Percentiles rank a stretch among this genome's conserved stretches.
Evolutionary conservation across 2,888 invertebrate genomes (phyloP).

Genomic region (Drosophila borborema): DNA sequence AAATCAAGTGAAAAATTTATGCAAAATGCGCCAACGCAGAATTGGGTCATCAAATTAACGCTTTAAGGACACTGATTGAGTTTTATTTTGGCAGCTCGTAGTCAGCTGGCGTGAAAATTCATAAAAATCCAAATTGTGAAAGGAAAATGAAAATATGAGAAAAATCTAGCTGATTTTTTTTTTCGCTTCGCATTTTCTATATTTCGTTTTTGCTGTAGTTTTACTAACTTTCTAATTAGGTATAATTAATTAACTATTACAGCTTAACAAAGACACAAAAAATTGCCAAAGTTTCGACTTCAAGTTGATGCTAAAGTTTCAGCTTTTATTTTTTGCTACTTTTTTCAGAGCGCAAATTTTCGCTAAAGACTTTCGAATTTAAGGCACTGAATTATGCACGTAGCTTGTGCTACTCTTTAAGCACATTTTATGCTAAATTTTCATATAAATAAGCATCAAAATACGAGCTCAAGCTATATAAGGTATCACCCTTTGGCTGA

Average conservation of each 20-base stretch:
- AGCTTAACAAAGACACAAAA: not conserved
- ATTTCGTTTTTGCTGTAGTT: no score
- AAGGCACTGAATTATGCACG: not conserved
- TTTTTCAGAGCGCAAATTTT: not conserved
- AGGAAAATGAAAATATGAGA: not conserved
- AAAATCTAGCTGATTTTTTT: not conserved
- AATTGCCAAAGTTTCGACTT: not conserved
- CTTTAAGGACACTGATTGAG: conserved; percentile 11
- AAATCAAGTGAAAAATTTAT: conserved; percentile 75
- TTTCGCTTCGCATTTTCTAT: not conserved
- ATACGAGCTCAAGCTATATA: not conserved
- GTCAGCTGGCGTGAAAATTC: not conserved
- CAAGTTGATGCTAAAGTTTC: not conserved
- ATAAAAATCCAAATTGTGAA: not conserved
- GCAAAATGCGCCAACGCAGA: conserved; percentile 49
- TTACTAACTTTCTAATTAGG: not conserved
- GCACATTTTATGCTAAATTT: not conserved
- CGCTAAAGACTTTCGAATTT: not conserved
- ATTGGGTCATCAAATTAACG: conserved; percentile 44
- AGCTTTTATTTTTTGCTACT: not conserved
- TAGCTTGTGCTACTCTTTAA: not conserved
- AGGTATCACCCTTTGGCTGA: not conserved
- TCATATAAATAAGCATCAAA: conserved; percentile 4
- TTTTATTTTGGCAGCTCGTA: not conserved
- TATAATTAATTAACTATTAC: not conserved